Evolutionary conservation across 2,888 invertebrate species (phyloP), one percentile per base, ranked within the genome.

Genomic region (Smittia sp.): DNA sequence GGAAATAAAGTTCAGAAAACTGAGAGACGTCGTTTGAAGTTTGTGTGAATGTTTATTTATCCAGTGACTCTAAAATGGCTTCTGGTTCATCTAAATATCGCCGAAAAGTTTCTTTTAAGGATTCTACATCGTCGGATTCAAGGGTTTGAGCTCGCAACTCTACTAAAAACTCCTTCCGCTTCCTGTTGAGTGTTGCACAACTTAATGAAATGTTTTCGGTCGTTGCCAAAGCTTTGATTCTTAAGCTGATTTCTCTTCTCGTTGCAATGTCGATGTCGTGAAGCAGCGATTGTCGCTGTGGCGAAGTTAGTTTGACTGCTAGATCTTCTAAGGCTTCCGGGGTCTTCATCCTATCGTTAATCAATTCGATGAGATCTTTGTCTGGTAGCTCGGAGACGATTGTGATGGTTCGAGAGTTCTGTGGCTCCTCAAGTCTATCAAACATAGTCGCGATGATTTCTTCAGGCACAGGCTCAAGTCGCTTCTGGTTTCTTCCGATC

Each of bases 1-100:
- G 81, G 83, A 81, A 83, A 69, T 41, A 69, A 74, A 62, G 18
- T 65, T 52, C 25, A 74, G 32, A 74, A 32, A 52, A 65, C 63
- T 63, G 39, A 38, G 22, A 32, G 32, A 32, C 54, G 20, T 58
- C 15, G 27, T 9, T 46, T 46, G 70, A 13, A 62, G 7, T 67
- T 39, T 15, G 3, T 25, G 25, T 32, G 18, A 67, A 38, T 27
- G 11, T 41, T 18, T 20, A 20, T 67, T 67, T 22, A 15, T 7
- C 2, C 7, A 63, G 11, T 7, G 18, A 11, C 4, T 63, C 22
- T 63, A 22, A 63, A 24, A 63, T 22, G 24, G 13, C 25, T 9
- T 63, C 24, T 24, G 6, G 7, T 20, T 63, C n/a, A 66, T 41
- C 38, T 67, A 39, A 39, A 38, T 25, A 63, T 3, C 9, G 20